Conservation (phyloP, 1,140 invertebrate genomes). For the Rhyacophila brunnea region DNA sequence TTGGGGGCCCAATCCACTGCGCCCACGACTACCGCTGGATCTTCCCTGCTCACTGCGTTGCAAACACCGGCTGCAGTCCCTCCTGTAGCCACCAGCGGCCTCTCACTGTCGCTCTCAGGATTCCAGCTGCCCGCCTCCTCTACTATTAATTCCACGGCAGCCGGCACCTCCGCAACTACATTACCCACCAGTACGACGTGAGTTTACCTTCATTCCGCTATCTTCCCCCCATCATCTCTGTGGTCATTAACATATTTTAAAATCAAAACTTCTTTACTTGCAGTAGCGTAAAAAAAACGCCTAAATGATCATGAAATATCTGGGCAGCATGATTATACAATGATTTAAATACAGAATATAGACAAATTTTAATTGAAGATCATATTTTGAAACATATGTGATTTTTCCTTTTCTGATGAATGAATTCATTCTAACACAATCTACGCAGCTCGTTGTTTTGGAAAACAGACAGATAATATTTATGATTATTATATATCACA, state of each 20-base stretch:
- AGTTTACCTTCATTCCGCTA: slow-evolving; percentile 37
- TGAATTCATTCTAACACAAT: too few species aligned
- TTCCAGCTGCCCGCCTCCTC: slow-evolving; percentile 41
- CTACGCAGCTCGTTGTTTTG: too few species aligned
- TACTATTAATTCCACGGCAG: slow-evolving; percentile 40
- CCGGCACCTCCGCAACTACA: slow-evolving; percentile 43
- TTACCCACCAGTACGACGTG: slow-evolving; percentile 53
- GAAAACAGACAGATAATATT: too few species aligned
- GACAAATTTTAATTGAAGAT: slow-evolving; percentile 7
- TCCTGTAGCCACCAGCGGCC: slow-evolving; percentile 19
- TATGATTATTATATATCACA: too few species aligned
- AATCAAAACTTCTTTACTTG: slow-evolving; percentile 3
- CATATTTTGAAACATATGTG: too few species aligned
- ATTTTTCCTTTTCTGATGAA: too few species aligned
- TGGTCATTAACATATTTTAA: neutral
- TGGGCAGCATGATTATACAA: neutral
- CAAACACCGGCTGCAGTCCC: too few species aligned
- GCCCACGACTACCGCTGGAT: neutral
- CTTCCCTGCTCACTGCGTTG: neutral
- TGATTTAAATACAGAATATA: slow-evolving; percentile 19
- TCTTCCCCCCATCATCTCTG: neutral
- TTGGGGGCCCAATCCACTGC: neutral
- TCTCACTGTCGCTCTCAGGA: slow-evolving; percentile 22
- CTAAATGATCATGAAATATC: neutral
- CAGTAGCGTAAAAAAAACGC: slow-evolving; percentile 11